Evolutionary conservation across 1,140 invertebrate genomes (phyloP), one percentile per base, ranked within the genome.

Genomic region (Trypoxylus dichotomus): DNA sequence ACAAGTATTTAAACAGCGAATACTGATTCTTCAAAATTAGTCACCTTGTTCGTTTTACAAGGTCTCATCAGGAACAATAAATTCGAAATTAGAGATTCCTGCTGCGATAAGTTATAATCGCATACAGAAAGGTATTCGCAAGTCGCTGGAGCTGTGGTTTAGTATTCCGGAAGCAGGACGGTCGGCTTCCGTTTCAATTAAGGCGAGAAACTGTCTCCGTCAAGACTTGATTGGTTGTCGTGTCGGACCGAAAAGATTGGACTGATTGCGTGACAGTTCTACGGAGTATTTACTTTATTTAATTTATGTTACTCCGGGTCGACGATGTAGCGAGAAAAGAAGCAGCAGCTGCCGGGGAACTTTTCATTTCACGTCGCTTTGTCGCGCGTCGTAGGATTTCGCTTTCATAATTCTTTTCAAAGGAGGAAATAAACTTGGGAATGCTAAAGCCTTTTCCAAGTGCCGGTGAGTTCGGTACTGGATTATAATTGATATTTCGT

Each of bases 261-360:
- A 68, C 60, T 68, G 60, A 68, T 68, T 68, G 60, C 60, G 60
- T 68, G 60, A 68, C 60, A 68, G 60, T 68, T 68, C 60, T 68
- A 24, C 60, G 24, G 60, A 68, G 21, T 68, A 68, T 68, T 68
- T 68, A 29, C 24, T 68, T 68, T 68, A 68, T 68, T 68, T 68
- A 68, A 68, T 68, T 68, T 68, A 68, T 68, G 60, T 68, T 29
- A 27, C 60, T 29, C 27, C 11, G 24, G 25, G 27, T 68, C 60
- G 60, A 11, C 21, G 60, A 68, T 11, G 19, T 68, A 10, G 60
- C 1, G 27, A 68, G 24, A 68, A 68, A 24, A 24, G 60, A 15
- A 24, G 27, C 60, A 19, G 47, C 47, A 19, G 15, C 47, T 54
- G 47, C 7, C 15, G 19, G n/a, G 6, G 47, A 54, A 54, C 47